A percentile compares a stretch with the other conserved stretches of the same genome.
phyloP scores from a whole-genome alignment of 2,113 vertebrate species.

The Odocoileus virginianus region DNA sequence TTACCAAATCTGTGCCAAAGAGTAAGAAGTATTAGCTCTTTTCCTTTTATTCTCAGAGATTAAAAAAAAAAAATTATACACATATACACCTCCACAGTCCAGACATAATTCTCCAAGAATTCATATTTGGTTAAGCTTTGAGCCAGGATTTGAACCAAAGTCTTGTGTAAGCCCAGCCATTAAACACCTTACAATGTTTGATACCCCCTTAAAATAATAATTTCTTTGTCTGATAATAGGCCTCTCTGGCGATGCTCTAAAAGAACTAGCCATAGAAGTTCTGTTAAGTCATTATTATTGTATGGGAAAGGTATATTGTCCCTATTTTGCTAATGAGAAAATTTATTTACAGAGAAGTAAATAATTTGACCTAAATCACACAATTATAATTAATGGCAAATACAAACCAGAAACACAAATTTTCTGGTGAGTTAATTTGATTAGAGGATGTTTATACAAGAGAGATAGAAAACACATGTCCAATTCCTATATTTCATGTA shows the following conservation, averaged over 20 bases:
- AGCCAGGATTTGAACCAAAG: not conserved
- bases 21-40: not conserved
- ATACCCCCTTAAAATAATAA: not conserved
- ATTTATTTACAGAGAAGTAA: not conserved
- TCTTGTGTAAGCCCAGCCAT: not conserved
- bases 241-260: not conserved
- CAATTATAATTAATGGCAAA: slow-evolving; percentile 11
- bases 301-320: not conserved
- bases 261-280: not conserved
- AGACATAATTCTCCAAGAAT: not conserved
- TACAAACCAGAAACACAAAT: slow-evolving; percentile 10
- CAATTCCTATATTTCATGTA: not conserved
- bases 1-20: not conserved
- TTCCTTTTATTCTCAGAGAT: not conserved
- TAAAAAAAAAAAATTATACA: not conserved
- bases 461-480: slow-evolving; percentile 1
- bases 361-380: slow-evolving; percentile 33
- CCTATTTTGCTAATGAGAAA: slow-evolving; percentile 1
- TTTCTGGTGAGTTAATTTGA: slow-evolving; percentile 11
- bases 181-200: not conserved
- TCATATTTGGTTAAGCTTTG: not conserved
- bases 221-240: not conserved
- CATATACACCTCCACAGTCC: not conserved
- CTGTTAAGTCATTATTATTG: not conserved
- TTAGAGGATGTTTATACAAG: slow-evolving; percentile 29